Evolutionary conservation across 2,113 vertebrate species (phyloP).

Genomic region (Rostratula benghalensis): DNA sequence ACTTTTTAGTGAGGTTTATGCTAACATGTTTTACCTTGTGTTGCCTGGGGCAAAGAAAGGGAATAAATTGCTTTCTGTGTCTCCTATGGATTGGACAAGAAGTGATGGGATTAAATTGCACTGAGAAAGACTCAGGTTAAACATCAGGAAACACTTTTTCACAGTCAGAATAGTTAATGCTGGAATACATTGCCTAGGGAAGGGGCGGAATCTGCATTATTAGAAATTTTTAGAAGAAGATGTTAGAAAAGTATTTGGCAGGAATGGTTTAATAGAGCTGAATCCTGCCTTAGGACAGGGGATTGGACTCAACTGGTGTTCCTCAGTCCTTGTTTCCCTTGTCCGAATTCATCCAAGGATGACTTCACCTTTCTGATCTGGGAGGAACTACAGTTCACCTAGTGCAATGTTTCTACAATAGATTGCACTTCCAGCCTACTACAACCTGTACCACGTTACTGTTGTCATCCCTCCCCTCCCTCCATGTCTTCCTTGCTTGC

Average conservation of each 20-base stretch:
- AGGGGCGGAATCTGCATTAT: slow-evolving; percentile 50
- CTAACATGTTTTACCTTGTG: slow-evolving; percentile 40
- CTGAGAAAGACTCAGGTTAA: slow-evolving; percentile 19
- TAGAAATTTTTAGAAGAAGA: slow-evolving; percentile 34
- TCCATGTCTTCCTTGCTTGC: background rate
- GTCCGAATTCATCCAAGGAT: slow-evolving; percentile 24
- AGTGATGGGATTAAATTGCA: slow-evolving; percentile 35
- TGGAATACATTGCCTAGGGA: slow-evolving; percentile 60
- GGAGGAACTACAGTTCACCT: slow-evolving; percentile 15
- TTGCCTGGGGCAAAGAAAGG: slow-evolving; percentile 46
- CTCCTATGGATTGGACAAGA: slow-evolving; percentile 28
- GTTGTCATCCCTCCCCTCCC: background rate
- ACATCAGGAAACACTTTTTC: slow-evolving; percentile 55
- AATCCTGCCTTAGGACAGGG: slow-evolving; percentile 46
- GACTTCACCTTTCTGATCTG: slow-evolving; percentile 33
- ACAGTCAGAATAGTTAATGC: slow-evolving; percentile 13
- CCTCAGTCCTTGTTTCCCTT: background rate
- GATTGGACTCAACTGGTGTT: slow-evolving; percentile 29
- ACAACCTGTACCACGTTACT: background rate
- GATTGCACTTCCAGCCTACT: background rate
- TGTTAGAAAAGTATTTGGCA: slow-evolving; percentile 52
- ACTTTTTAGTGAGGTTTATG: background rate
- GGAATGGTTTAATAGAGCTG: slow-evolving; percentile 33
- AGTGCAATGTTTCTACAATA: background rate
- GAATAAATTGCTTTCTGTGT: slow-evolving; percentile 32